Percentiles rank a stretch among this genome's conserved stretches.
phyloP scores from a whole-genome alignment of 2,888 invertebrate genomes.

The Tiphia femorata region DNA sequence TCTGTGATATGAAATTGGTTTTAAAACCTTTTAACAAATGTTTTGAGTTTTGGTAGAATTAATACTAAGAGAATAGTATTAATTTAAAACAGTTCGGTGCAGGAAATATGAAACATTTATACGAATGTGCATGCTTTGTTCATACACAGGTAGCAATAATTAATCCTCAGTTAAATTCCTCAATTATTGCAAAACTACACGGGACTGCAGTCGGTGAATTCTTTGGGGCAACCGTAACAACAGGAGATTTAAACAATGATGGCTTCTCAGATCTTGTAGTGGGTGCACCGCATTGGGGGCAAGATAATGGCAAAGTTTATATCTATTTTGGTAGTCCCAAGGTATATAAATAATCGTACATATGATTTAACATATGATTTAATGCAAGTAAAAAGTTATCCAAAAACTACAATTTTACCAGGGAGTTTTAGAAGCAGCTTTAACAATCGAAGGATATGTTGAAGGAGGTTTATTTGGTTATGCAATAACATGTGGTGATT shows the following conservation, averaged over 20 bases:
- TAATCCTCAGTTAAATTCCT: slow-evolving; percentile 20
- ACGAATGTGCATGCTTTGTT: not conserved
- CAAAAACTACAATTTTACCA: no score
- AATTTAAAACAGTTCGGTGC: no score
- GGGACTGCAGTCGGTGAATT: slow-evolving; percentile 55
- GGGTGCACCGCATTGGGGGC: slow-evolving; percentile 59
- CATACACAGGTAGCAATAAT: slow-evolving; percentile 48
- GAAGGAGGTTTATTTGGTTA: slow-evolving; percentile 73
- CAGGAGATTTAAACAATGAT: slow-evolving; percentile 59
- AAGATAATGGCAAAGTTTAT: slow-evolving; percentile 56
- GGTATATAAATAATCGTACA: slow-evolving; percentile 15
- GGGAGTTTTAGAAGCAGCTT: slow-evolving; percentile 30
- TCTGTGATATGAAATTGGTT: not conserved
- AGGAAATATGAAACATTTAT: no score
- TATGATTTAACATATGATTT: no score
- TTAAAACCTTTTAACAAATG: not conserved
- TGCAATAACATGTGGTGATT: slow-evolving; percentile 71
- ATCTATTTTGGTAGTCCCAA: slow-evolving; percentile 40
- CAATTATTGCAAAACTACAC: slow-evolving; percentile 24
- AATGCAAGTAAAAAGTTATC: no score
- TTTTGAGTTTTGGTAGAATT: not conserved
- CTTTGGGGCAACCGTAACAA: slow-evolving; percentile 56
- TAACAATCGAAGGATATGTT: slow-evolving; percentile 59
- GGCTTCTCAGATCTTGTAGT: slow-evolving; percentile 57
- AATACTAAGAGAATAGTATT: no score